Conservation (phyloP, 1,140 invertebrate species). For the Hyles euphorbiae region DNA sequence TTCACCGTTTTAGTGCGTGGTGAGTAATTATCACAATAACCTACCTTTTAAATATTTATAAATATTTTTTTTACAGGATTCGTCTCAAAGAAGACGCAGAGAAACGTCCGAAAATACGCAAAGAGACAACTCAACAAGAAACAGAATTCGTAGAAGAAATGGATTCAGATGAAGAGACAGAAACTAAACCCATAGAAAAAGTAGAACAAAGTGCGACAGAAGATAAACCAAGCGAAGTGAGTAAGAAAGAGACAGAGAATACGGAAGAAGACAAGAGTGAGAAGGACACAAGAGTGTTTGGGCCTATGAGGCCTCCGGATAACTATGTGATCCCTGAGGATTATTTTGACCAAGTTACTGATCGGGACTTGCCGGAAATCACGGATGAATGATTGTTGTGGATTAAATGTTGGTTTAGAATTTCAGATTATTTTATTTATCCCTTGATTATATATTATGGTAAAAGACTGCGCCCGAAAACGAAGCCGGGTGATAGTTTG, state of each 20-base stretch:
- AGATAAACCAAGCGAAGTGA: slow-evolving; percentile 25
- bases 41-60: too few relatives aligned
- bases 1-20: too few relatives aligned
- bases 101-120: slow-evolving; percentile 39
- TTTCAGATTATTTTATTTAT: slow-evolving; percentile 1
- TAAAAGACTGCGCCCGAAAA: too few relatives aligned
- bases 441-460: neutral
- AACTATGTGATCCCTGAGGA: slow-evolving; percentile 64
- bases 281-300: slow-evolving; percentile 30
- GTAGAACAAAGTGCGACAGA: slow-evolving; percentile 15
- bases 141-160: slow-evolving; percentile 67
- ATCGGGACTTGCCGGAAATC: slow-evolving; percentile 68
- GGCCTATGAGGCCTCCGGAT: slow-evolving; percentile 69
- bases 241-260: slow-evolving; percentile 9
- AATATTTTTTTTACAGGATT: slow-evolving; percentile 35
- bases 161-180: slow-evolving; percentile 62
- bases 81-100: slow-evolving; percentile 51
- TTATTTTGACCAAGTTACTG: slow-evolving; percentile 64
- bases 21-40: too few relatives aligned
- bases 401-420: slow-evolving; percentile 6
- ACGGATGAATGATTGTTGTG: slow-evolving; percentile 35
- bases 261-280: slow-evolving; percentile 15
- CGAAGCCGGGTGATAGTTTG: too few relatives aligned
- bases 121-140: slow-evolving; percentile 39
- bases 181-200: slow-evolving; percentile 11